Evolutionary conservation across 2,797 vertebrate species (phyloP).

Genomic region (Silurus lanzhouensis): DNA sequence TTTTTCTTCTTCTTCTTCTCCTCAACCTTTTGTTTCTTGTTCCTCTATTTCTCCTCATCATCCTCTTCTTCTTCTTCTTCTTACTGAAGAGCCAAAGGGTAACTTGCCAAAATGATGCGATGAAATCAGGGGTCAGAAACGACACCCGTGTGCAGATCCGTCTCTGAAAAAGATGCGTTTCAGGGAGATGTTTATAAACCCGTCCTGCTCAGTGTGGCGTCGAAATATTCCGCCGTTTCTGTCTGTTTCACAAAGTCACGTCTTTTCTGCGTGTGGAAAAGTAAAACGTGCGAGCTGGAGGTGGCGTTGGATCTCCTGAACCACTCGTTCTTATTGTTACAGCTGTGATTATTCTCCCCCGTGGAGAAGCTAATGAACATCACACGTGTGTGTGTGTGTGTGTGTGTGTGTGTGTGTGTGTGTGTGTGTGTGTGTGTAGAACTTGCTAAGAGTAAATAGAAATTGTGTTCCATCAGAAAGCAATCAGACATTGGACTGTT

Average conservation of each 20-base stretch:
- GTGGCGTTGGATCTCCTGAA: too few relatives aligned
- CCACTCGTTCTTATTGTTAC: too few relatives aligned
- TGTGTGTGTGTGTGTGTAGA: neutral
- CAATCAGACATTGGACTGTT: neutral
- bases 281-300: neutral
- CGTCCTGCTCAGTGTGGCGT: neutral
- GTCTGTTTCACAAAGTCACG: neutral
- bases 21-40: too few relatives aligned
- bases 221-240: neutral
- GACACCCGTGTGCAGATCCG: neutral
- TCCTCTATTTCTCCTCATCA: too few relatives aligned
- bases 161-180: too few relatives aligned
- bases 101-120: neutral
- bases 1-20: too few relatives aligned
- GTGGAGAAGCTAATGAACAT: constrained; percentile 2
- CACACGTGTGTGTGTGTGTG: constrained; percentile 10
- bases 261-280: neutral
- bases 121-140: neutral
- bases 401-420: neutral
- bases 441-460: neutral
- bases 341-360: neutral
- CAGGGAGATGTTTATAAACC: too few relatives aligned
- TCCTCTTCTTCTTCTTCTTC: too few relatives aligned
- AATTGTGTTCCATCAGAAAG: neutral
- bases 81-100: too few relatives aligned